Percentiles rank a stretch among this genome's conserved stretches.
These are phyloP conservation scores for Mimumesa dahlbomi DNA, from an alignment of 2,888 invertebrate species.

Conservation along the genomic window DNA sequence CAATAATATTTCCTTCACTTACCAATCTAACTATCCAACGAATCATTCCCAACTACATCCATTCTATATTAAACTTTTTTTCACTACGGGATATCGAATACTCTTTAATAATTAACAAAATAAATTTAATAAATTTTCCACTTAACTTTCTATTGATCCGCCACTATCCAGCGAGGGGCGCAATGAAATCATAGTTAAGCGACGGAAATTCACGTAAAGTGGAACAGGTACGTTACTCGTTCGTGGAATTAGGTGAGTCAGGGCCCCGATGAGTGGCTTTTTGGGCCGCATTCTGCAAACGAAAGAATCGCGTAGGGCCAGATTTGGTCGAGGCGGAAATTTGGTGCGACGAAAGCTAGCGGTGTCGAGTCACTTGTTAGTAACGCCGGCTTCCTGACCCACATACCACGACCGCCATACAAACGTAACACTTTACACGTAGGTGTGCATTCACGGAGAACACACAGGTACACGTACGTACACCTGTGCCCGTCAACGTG, in stretches of 20 bases:
- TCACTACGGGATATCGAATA: too few relatives aligned
- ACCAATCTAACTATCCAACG: too few relatives aligned
- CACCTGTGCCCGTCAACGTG: slow-evolving; percentile 4
- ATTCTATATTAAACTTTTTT: too few relatives aligned
- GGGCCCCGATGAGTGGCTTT: slow-evolving; percentile 15
- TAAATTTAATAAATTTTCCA: too few relatives aligned
- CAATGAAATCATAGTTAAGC: too few relatives aligned
- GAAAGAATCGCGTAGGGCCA: slow-evolving; percentile 33
- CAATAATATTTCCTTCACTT: too few relatives aligned
- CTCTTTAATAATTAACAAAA: too few relatives aligned
- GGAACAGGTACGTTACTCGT: too few relatives aligned
- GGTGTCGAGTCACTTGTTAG: slow-evolving; percentile 69
- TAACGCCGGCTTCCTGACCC: slow-evolving; percentile 77
- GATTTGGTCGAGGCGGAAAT: slow-evolving; percentile 64
- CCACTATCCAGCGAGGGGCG: too few relatives aligned
- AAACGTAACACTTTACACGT: slow-evolving; percentile 45
- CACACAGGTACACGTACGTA: background rate
- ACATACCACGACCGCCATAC: slow-evolving; percentile 74
- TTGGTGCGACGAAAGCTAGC: slow-evolving; percentile 64
- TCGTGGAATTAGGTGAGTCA: slow-evolving; percentile 32
- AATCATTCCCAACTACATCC: too few relatives aligned
- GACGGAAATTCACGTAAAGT: too few relatives aligned
- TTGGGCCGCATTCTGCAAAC: slow-evolving; percentile 36
- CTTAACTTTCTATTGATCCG: too few relatives aligned
- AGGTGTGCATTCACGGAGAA: slow-evolving; percentile 20